These are phyloP conservation scores for Puma concolor DNA, from an alignment of 2,113 vertebrate species.

Conservation along the genomic window DNA sequence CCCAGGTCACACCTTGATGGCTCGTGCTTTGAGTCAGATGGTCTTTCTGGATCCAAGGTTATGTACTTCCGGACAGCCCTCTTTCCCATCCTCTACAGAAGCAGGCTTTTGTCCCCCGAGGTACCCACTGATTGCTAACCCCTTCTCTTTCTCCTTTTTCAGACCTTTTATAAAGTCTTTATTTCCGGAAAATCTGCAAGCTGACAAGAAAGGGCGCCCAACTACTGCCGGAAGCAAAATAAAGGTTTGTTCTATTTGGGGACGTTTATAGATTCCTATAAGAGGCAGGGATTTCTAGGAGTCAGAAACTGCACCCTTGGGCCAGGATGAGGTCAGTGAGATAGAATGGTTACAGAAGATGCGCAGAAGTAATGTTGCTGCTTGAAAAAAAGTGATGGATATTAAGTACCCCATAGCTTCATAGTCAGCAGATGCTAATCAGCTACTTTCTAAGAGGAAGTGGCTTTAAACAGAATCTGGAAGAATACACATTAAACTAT, in stretches of 20 bases:
- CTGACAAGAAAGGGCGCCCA: constrained; percentile 98
- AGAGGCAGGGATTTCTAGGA: not conserved
- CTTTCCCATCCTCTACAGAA: not conserved
- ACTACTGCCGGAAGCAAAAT: constrained; percentile 98
- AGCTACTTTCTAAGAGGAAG: constrained; percentile 63
- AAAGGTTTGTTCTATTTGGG: constrained; percentile 89
- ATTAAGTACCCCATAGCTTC: not conserved
- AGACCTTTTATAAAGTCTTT: constrained; percentile 96
- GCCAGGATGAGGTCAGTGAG: not conserved
- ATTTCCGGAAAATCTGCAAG: constrained; percentile 97
- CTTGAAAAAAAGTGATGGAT: not conserved
- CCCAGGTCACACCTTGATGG: not conserved
- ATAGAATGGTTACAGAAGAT: not conserved
- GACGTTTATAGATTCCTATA: not conserved
- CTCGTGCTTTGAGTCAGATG: not conserved
- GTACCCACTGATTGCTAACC: constrained; percentile 18
- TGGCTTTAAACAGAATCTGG: not conserved
- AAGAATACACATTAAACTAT: constrained; percentile 40
- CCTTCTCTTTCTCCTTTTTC: constrained; percentile 71
- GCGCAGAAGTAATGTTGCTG: not conserved
- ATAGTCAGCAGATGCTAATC: constrained; percentile 39
- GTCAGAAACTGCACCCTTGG: not conserved
- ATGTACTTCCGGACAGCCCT: not conserved
- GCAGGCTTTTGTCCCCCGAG: not conserved
- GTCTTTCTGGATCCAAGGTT: not conserved